phyloP scores from a whole-genome alignment of 1,140 invertebrate species.

The Microplitis demolitor region DNA sequence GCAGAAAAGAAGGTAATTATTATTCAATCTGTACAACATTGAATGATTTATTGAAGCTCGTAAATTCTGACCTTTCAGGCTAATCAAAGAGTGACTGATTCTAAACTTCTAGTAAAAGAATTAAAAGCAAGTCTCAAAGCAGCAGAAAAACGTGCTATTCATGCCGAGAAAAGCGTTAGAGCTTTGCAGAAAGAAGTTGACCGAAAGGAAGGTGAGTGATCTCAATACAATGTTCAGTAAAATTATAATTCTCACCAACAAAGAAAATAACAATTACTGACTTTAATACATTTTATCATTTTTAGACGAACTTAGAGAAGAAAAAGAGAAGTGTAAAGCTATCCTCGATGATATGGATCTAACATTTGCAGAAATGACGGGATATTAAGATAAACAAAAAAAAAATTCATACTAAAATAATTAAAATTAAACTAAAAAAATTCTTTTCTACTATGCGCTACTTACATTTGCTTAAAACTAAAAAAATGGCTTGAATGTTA shows the following conservation, averaged over 20 bases:
- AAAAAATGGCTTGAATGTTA: conserved; percentile 20
- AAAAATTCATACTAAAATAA: conserved; percentile 20
- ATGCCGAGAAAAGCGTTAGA: conserved; percentile 54
- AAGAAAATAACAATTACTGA: neutral
- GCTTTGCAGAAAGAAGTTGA: conserved; percentile 55
- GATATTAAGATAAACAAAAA: conserved; percentile 49
- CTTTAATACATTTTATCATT: conserved; percentile 29
- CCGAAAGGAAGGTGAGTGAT: conserved; percentile 52
- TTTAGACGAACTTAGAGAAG: conserved; percentile 73
- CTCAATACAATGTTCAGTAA: neutral
- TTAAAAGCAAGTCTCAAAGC: conserved; percentile 52
- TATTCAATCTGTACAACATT: neutral
- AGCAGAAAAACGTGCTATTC: conserved; percentile 55
- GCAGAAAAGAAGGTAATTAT: conserved; percentile 56
- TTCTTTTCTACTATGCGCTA: conserved; percentile 45
- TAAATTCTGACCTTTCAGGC: conserved; percentile 41
- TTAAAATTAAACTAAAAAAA: neutral
- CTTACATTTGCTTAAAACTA: conserved; percentile 40
- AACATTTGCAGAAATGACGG: conserved; percentile 67
- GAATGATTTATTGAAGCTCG: neutral
- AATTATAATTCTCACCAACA: neutral
- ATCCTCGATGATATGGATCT: conserved; percentile 78
- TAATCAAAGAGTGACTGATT: conserved; percentile 56
- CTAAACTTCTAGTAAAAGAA: conserved; percentile 53
- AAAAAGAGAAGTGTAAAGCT: conserved; percentile 73